These are phyloP conservation scores for Drosophila borealis DNA, from an alignment of 2,888 invertebrate species.

Conservation along the genomic window DNA sequence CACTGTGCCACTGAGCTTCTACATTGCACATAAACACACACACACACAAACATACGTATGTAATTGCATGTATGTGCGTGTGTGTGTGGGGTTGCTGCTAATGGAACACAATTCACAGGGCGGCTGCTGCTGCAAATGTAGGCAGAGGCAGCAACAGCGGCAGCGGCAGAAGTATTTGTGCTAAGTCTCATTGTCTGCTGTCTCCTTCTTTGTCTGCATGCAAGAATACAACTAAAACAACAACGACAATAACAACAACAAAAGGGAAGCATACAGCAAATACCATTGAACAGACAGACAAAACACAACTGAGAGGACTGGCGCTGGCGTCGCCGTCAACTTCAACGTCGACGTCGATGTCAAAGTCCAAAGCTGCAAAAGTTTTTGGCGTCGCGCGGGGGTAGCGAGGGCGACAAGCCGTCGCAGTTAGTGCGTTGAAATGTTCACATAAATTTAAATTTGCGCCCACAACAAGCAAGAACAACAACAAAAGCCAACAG, in stretches of 20 bases:
- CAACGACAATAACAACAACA: slow-evolving; percentile 29
- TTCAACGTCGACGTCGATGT: slow-evolving; percentile 43
- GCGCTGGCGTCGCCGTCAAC: slow-evolving; percentile 18
- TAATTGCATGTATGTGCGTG: slow-evolving; percentile 47
- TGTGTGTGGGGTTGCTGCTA: slow-evolving; percentile 73
- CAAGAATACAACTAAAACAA: slow-evolving; percentile 57
- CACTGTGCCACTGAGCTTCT: slow-evolving; percentile 57
- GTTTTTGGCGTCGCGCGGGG: slow-evolving; percentile 35
- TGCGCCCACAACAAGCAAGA: slow-evolving; percentile 62
- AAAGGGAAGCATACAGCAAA: slow-evolving; percentile 43
- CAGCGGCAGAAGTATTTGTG: slow-evolving; percentile 43
- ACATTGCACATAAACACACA: slow-evolving; percentile 21
- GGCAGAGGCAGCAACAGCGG: background rate
- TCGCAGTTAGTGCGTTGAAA: slow-evolving; percentile 69
- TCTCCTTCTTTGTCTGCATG: slow-evolving; percentile 54
- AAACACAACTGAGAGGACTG: slow-evolving; percentile 44
- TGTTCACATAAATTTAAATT: slow-evolving; percentile 78
- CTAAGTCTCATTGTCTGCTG: slow-evolving; percentile 43
- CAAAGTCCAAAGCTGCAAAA: slow-evolving; percentile 69
- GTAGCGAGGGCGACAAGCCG: slow-evolving; percentile 41
- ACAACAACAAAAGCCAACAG: slow-evolving; percentile 30
- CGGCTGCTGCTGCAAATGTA: slow-evolving; percentile 52
- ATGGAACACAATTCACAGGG: slow-evolving; percentile 78
- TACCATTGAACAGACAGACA: slow-evolving; percentile 55
- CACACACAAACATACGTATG: slow-evolving; percentile 21